These are phyloP conservation scores for Sternotherus odoratus DNA, from an alignment of 2,797 vertebrate species.

Conservation along the genomic window DNA sequence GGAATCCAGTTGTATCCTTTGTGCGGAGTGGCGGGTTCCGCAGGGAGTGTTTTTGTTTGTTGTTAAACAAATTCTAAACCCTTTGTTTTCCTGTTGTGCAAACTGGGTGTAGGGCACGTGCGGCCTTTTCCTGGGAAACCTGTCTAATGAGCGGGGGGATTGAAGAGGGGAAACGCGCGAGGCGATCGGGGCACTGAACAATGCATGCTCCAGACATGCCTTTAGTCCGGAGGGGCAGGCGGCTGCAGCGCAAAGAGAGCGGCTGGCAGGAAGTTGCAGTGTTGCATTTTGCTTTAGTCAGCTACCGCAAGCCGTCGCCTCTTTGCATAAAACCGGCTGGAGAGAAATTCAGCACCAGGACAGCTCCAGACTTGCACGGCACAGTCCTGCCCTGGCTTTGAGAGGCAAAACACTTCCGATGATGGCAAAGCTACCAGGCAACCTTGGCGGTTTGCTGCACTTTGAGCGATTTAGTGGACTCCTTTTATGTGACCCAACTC, in stretches of 20 bases:
- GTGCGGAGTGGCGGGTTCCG: background rate
- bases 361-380: background rate
- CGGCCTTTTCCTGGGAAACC: background rate
- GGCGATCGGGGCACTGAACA: background rate
- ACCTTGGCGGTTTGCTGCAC: background rate
- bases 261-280: background rate
- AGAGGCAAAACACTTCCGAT: background rate
- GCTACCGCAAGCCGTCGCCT: background rate
- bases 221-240: background rate
- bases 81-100: background rate
- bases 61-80: background rate
- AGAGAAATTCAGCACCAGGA: background rate
- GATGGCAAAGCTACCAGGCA: background rate
- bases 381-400: background rate
- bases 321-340: background rate
- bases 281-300: background rate
- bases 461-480: background rate
- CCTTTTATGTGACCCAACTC: background rate
- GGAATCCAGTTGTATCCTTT: background rate
- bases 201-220: background rate
- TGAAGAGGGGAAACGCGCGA: background rate
- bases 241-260: background rate
- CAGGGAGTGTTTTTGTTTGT: background rate
- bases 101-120: background rate
- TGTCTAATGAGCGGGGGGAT: rapidly evolving